Conservation (phyloP, 2,797 vertebrate species). For the Fratercula arctica region DNA sequence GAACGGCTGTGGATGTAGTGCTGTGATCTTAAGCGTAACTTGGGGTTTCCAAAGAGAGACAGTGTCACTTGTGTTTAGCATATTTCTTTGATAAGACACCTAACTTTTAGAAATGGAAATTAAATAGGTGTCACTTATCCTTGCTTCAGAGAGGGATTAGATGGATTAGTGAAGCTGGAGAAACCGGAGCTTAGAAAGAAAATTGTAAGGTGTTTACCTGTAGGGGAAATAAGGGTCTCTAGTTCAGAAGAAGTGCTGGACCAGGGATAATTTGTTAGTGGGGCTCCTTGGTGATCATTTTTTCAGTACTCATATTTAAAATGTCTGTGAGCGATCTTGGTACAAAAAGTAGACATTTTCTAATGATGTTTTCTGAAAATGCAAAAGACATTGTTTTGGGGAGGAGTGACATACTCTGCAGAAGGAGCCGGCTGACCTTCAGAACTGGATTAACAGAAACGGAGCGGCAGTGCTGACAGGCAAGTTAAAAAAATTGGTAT, state of each 20-base stretch:
- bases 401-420: rapidly evolving
- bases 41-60: background rate
- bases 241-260: background rate
- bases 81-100: slow-evolving; percentile 8
- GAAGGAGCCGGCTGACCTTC: background rate
- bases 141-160: slow-evolving; percentile 45
- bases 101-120: background rate
- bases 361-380: background rate
- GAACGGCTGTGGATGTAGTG: background rate
- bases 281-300: background rate
- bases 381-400: rapidly evolving
- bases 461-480: rapidly evolving
- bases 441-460: background rate
- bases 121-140: background rate
- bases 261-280: background rate
- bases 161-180: background rate
- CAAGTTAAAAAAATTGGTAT: background rate
- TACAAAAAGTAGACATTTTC: background rate
- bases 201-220: background rate
- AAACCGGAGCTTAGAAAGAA: background rate
- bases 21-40: background rate
- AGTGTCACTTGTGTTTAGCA: slow-evolving; percentile 11
- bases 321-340: background rate
- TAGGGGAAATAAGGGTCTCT: background rate
- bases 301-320: background rate